These are phyloP conservation scores for Cyanoderma ruficeps DNA, from an alignment of 2,113 vertebrate genomes.

Conservation along the genomic window DNA sequence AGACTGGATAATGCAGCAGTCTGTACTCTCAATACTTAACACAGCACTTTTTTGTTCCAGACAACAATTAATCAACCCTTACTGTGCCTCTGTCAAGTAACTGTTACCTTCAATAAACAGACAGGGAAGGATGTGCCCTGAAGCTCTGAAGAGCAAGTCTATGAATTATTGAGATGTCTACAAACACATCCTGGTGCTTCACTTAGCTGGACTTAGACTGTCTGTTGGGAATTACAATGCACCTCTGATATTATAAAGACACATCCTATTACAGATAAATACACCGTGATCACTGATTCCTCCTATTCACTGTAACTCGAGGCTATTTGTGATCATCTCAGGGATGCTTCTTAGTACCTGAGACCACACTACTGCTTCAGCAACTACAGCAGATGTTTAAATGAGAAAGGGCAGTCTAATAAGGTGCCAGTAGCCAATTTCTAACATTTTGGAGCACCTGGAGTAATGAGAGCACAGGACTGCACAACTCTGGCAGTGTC, in stretches of 20 bases:
- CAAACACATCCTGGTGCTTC: neutral
- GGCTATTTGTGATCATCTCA: neutral
- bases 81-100: neutral
- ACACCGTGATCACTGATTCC: neutral
- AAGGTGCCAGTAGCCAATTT: neutral
- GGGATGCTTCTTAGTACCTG: neutral
- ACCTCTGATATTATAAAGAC: neutral
- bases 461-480: neutral
- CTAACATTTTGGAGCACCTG: neutral
- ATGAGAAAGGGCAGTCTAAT: neutral
- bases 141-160: neutral
- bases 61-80: neutral
- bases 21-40: neutral
- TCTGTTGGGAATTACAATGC: neutral
- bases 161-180: neutral
- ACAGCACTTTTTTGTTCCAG: neutral
- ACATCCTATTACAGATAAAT: neutral
- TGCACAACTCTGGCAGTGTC: neutral
- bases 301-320: neutral
- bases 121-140: neutral
- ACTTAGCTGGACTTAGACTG: neutral
- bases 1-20: neutral
- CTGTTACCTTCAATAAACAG: neutral
- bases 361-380: neutral
- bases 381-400: neutral